Conservation (phyloP, 2,888 invertebrate species). For the Clunio marinus region DNA sequence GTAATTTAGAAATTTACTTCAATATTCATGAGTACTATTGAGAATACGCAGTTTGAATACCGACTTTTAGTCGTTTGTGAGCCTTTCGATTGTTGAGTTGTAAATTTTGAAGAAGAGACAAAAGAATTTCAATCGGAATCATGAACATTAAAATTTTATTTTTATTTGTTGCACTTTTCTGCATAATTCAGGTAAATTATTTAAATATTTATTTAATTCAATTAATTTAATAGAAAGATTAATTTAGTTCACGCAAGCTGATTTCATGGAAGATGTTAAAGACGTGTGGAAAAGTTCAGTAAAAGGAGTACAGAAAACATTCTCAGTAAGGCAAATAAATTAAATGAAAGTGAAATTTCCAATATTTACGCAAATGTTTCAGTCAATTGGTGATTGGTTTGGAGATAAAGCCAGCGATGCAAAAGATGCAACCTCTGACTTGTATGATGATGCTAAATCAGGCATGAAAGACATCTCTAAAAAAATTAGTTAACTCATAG, state of each 20-base stretch:
- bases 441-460: slow-evolving; percentile 21
- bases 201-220: background rate
- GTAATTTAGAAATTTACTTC: slow-evolving; percentile 29
- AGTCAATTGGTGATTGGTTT: slow-evolving; percentile 29
- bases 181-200: slow-evolving; percentile 31
- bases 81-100: slow-evolving; percentile 9
- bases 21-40: slow-evolving; percentile 13
- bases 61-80: slow-evolving; percentile 15
- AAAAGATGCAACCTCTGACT: slow-evolving; percentile 23
- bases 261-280: slow-evolving; percentile 31
- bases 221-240: background rate
- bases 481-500: slow-evolving; percentile 21
- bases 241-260: slow-evolving; percentile 30
- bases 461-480: slow-evolving; percentile 17
- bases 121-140: background rate
- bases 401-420: slow-evolving; percentile 15
- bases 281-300: slow-evolving; percentile 29
- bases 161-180: slow-evolving; percentile 36
- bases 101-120: background rate
- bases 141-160: slow-evolving; percentile 38
- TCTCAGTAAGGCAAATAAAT: slow-evolving; percentile 2
- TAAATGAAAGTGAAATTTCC: background rate
- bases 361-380: background rate
- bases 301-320: slow-evolving; percentile 29
- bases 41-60: slow-evolving; percentile 1